phyloP scores from a whole-genome alignment of 1,140 invertebrate species.

The Sinonovacula constricta region DNA sequence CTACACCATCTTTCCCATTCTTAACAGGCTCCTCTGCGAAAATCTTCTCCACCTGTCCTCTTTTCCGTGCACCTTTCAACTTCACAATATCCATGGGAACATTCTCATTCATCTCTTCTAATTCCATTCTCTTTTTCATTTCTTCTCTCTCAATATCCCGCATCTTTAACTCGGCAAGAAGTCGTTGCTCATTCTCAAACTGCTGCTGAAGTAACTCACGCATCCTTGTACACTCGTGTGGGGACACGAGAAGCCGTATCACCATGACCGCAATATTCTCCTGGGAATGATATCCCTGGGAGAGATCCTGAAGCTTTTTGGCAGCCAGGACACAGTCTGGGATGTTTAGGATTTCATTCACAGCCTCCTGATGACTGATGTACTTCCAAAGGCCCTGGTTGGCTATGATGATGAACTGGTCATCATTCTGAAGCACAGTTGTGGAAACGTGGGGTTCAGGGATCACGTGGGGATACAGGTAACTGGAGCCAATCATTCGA shows the following conservation, averaged over 20 bases:
- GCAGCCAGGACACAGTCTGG: constrained; percentile 77
- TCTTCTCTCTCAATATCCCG: constrained; percentile 59
- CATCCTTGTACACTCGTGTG: constrained; percentile 62
- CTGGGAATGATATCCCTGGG: constrained; percentile 76
- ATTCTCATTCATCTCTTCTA: constrained; percentile 55
- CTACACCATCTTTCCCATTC: background rate
- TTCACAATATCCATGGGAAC: constrained; percentile 69
- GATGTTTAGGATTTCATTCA: constrained; percentile 71
- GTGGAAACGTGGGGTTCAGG: constrained; percentile 72
- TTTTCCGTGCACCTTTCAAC: constrained; percentile 60
- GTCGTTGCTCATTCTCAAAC: constrained; percentile 63
- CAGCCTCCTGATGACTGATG: constrained; percentile 74
- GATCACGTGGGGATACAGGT: constrained; percentile 75
- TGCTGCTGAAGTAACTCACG: constrained; percentile 60
- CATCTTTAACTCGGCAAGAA: constrained; percentile 55
- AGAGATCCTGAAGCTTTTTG: constrained; percentile 77
- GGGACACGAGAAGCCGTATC: constrained; percentile 65
- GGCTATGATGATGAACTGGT: constrained; percentile 77
- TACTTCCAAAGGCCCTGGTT: constrained; percentile 76
- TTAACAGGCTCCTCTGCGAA: constrained; percentile 19
- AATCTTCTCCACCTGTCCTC: constrained; percentile 51
- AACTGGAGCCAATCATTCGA: constrained; percentile 75
- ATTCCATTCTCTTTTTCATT: constrained; percentile 57
- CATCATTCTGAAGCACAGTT: constrained; percentile 67
- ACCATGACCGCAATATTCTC: constrained; percentile 78